Conservation (phyloP, 2,113 vertebrate genomes). For the Arenaria interpres region DNA sequence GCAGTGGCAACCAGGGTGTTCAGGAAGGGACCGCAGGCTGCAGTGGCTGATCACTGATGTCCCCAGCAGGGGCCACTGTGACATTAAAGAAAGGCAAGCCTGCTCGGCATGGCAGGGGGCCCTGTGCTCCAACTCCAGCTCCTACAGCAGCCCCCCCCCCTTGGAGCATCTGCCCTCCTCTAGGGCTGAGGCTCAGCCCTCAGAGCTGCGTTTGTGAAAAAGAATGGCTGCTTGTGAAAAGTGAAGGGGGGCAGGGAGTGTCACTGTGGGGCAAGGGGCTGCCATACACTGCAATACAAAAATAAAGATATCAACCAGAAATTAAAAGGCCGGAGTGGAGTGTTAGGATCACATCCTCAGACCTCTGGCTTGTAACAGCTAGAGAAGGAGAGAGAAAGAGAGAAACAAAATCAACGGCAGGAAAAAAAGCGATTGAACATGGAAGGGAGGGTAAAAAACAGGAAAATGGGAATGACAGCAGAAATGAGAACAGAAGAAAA, state of each 20-base stretch:
- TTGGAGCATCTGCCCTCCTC: neutral
- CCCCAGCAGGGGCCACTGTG: slow-evolving; percentile 58
- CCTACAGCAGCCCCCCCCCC: neutral
- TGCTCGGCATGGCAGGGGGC: neutral
- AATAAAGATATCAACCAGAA: slow-evolving; percentile 74
- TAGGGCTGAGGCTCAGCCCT: neutral
- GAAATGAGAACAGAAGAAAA: neutral
- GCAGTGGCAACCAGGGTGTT: neutral
- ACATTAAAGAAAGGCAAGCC: slow-evolving; percentile 15
- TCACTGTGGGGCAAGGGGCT: neutral
- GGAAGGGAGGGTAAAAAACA: neutral
- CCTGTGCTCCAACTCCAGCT: neutral
- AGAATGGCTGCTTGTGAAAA: neutral
- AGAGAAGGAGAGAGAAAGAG: slow-evolving; percentile 60
- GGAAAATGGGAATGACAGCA: neutral
- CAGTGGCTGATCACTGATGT: slow-evolving; percentile 14
- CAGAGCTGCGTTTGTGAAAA: neutral
- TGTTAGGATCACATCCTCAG: slow-evolving; percentile 71
- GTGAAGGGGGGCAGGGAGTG: neutral
- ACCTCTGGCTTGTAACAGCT: slow-evolving; percentile 78
- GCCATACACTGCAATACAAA: slow-evolving; percentile 66
- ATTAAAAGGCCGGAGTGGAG: slow-evolving; percentile 65
- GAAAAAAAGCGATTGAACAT: neutral
- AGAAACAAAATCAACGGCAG: neutral
- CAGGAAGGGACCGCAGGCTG: neutral